Conservation (phyloP, 2,888 invertebrate species). For the Cyrtodaria siliqua region DNA sequence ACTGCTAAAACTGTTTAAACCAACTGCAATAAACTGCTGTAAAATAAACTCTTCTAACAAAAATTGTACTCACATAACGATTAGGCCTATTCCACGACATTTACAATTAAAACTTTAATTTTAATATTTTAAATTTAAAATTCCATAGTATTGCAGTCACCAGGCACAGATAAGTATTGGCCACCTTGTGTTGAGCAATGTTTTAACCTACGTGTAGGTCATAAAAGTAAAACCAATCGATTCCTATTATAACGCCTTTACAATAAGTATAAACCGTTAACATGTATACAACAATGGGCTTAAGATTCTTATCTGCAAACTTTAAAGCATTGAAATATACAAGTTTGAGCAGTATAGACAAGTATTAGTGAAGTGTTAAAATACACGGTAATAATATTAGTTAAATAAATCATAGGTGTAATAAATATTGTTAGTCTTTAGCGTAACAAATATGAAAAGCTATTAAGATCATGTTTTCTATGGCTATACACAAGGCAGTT, state of each 20-base stretch:
- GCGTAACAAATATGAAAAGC: no score
- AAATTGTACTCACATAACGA: constrained; percentile 44
- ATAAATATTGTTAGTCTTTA: no score
- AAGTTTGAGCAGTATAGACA: constrained; percentile 29
- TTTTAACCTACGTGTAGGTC: constrained; percentile 5
- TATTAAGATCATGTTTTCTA: no score
- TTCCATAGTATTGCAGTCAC: constrained; percentile 7
- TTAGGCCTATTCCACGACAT: constrained; percentile 51
- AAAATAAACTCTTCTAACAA: no score
- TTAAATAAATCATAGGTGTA: no score
- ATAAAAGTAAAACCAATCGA: constrained; percentile 44
- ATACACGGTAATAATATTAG: constrained; percentile 3
- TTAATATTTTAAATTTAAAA: no score
- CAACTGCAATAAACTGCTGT: no score
- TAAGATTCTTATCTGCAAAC: constrained; percentile 40
- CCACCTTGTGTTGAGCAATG: background rate
- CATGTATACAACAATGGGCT: constrained; percentile 41
- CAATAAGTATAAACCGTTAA: constrained; percentile 30
- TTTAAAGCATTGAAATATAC: constrained; percentile 23
- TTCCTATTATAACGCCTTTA: constrained; percentile 36
- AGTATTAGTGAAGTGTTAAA: constrained; percentile 6
- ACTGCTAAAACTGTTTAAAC: no score
- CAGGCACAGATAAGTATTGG: constrained; percentile 15
- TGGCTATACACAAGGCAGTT: no score
- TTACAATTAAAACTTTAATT: no score